Evolutionary conservation across 2,113 vertebrate genomes (phyloP), one percentile per base, ranked within the genome.

Genomic region (Oceanodroma tethys): DNA sequence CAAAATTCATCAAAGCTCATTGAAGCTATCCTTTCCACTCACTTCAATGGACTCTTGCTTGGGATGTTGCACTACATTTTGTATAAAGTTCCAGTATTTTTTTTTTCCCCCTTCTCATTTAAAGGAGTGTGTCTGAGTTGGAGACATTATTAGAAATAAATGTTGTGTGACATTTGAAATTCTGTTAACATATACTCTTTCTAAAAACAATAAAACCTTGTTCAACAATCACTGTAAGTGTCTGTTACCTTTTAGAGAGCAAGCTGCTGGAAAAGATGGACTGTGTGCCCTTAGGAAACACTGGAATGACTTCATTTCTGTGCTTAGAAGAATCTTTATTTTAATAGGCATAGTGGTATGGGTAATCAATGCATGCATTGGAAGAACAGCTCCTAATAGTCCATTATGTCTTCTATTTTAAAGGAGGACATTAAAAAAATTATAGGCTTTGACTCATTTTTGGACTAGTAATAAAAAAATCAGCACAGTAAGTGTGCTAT

Each of bases 291-390:
- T 93, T 52, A 94, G 90, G 88, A 95, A 81, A 94, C 38, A 52
- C 47, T 73, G 85, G 45, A 73, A 84, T 93, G 75, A 90, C 92
- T 96, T 95, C 58, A 95, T 85, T 92, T 78, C 82, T 88, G 58
- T 84, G 88, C 88, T 88, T 40, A 85, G 88, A 88, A 90, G 66
- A 58, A 71, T 82, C 75, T 95, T 87, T 65, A 82, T 91, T 95
- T 90, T 89, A 88, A 88, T 88, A 93, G 81, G 42, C 47, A 15
- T 60, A 56, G 92, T 76, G 89, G 72, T 94, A 93, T 93, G 81
- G 93, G 81, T 93, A 95, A 97, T 97, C 97, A 96, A 95, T 97
- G 95, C 40, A 22, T 53, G 43, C 70, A 63, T 34, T 95, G 88
- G 73, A 95, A 75, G 81, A 95, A 92, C 78, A 83, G 89, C 86